Base-by-base conservation (phyloP, 2,113 vertebrate species). In the Thalassarche chlororhynchos region DNA sequence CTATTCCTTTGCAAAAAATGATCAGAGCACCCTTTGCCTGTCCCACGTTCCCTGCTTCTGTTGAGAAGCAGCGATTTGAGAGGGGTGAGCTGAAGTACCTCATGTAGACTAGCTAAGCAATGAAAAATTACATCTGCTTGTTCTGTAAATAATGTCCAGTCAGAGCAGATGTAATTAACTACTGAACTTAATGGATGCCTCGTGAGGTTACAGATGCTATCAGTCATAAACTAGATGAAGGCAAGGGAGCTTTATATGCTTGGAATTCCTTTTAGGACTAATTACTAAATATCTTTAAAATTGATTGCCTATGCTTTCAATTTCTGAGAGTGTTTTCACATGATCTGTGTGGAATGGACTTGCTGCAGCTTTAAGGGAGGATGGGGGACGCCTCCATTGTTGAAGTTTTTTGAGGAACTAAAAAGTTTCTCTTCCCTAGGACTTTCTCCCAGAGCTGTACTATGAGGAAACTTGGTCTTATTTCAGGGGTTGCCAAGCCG, bases 111-210 rank as follows among this genome's bases (percentile, higher is more conserved):
- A 79, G 79, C 93, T 77, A 70, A 84, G 89, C 87, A 80, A 38
- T 93, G 89, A 95, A 91, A 93, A 95, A 94, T 90, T 66, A 71
- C 79, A 90, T 93, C 71, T 93, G 89, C 89, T 92, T 89, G n/a
- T 89, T 88, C 92, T 93, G 88, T 97, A 96, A 97, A 92, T 97
- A 94, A 97, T 84, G 96, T 91, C 94, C 88, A 93, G 78, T 58
- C 93, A 79, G 91, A 96, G 94, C 85, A 97, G 95, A 97, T 96
- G 88, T 94, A 96, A 97, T 96, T 96, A 97, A 96, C 93, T 79
- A 36, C 88, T 87, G 90, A 94, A 80, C 88, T 92, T 96, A 97
- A 96, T 96, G 97, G 96, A 94, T 96, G 95, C 79, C 84, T 65
- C 5, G 4, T 87, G 92, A 97, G 94, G 90, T 97, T 96, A 95